Conservation (phyloP, 2,888 invertebrate species). For the Nemotelus pantherinus region DNA sequence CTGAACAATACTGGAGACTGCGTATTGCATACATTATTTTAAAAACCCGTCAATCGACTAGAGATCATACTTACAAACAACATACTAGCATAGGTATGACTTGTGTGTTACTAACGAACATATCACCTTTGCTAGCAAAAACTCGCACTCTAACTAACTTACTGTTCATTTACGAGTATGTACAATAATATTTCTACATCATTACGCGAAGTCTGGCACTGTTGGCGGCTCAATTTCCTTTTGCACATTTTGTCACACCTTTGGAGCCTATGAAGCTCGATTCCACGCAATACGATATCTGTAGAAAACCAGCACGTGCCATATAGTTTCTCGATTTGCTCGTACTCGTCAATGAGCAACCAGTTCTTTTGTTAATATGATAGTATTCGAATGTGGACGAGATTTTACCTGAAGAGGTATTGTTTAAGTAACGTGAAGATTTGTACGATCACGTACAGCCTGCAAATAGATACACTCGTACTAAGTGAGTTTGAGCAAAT, state of each 20-base stretch:
- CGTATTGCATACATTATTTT: slow-evolving; percentile 13
- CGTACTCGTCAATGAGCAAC: not conserved
- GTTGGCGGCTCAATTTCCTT: not conserved
- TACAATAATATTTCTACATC: not conserved
- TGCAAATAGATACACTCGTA: too few species aligned
- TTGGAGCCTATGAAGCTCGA: not conserved
- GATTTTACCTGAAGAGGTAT: slow-evolving; percentile 16
- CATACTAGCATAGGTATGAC: too few species aligned
- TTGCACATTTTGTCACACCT: slow-evolving; percentile 23
- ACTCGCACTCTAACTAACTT: not conserved
- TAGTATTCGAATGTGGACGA: not conserved
- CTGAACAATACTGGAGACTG: slow-evolving; percentile 29
- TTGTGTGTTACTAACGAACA: too few species aligned
- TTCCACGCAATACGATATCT: not conserved
- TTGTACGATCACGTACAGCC: not conserved
- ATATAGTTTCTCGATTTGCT: not conserved
- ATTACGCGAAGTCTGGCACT: slow-evolving; percentile 11
- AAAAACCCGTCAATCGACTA: slow-evolving; percentile 12
- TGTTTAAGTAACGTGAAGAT: not conserved
- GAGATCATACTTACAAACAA: not conserved
- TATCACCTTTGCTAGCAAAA: too few species aligned
- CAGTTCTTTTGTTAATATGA: slow-evolving; percentile 2
- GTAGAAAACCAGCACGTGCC: slow-evolving; percentile 20
- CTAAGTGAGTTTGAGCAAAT: too few species aligned
- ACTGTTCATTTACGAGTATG: not conserved